A percentile compares a stretch with the other conserved stretches of the same genome.
phyloP scores from a whole-genome alignment of 1,140 invertebrate genomes.

The Cyclargus thomasi region DNA sequence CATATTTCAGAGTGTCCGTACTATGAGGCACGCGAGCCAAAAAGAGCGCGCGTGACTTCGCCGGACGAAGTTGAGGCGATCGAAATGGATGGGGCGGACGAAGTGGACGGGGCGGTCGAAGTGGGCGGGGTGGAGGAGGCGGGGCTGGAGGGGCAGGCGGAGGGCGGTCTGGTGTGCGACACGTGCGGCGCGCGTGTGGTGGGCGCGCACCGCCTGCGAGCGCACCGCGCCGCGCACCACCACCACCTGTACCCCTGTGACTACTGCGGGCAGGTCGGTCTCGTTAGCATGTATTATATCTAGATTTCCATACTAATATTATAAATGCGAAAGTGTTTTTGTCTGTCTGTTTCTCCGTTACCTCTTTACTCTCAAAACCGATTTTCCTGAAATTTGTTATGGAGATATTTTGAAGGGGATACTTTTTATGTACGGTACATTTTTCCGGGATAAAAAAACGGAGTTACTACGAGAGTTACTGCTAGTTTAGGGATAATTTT shows the following conservation, averaged over 20 bases:
- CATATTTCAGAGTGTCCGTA: constrained; percentile 55
- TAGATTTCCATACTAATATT: too few relatives aligned
- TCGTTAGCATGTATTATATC: not conserved
- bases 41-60: constrained; percentile 25
- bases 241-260: constrained; percentile 47
- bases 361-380: too few relatives aligned
- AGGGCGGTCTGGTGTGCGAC: constrained; percentile 48
- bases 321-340: too few relatives aligned
- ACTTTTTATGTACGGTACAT: too few relatives aligned
- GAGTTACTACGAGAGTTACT: too few relatives aligned
- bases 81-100: not conserved
- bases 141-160: constrained; percentile 15
- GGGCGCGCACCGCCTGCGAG: constrained; percentile 36
- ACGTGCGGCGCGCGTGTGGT: constrained; percentile 44
- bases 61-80: constrained; percentile 18
- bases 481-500: too few relatives aligned
- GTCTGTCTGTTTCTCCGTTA: too few relatives aligned
- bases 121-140: not conserved
- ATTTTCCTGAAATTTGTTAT: too few relatives aligned
- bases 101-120: not conserved
- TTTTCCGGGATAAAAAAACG: too few relatives aligned
- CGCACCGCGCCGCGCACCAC: constrained; percentile 44
- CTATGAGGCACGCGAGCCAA: constrained; percentile 55
- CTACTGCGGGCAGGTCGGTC: constrained; percentile 45
- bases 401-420: too few relatives aligned